phyloP scores from a whole-genome alignment of 2,797 vertebrate species.

The Sitta carolinensis region DNA sequence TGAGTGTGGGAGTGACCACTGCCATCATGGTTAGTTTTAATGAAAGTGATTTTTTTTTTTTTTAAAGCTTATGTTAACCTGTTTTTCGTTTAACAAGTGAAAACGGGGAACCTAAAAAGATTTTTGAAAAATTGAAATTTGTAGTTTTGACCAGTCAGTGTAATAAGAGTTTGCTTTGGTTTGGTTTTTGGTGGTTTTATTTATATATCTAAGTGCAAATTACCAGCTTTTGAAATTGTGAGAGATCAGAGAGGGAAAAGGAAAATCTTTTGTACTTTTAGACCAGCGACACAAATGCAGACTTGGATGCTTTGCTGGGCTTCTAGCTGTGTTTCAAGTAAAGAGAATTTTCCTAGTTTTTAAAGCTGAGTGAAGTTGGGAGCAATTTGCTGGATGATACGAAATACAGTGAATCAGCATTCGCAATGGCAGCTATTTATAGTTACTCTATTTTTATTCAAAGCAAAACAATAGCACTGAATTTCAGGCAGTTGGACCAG shows the following conservation, averaged over 20 bases:
- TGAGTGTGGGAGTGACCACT: not conserved
- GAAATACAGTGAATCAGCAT: constrained; percentile 54
- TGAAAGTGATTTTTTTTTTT: not conserved
- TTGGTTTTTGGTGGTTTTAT: not conserved
- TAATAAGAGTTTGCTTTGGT: not conserved
- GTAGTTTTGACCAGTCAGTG: not conserved
- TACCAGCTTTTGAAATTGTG: not conserved
- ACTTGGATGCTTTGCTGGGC: not conserved
- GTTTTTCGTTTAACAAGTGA: not conserved
- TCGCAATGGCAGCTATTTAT: constrained; percentile 17
- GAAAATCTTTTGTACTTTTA: not conserved
- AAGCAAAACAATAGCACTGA: constrained; percentile 48
- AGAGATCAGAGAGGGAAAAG: not conserved
- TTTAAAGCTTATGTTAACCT: not conserved
- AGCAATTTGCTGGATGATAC: constrained; percentile 13
- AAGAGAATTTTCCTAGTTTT: not conserved
- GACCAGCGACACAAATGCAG: accelerated
- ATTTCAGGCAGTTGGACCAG: constrained; percentile 42
- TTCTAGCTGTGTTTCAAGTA: not conserved
- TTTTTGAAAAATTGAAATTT: not conserved
- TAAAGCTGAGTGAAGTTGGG: not conserved
- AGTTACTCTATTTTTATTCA: constrained; percentile 49
- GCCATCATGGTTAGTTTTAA: not conserved
- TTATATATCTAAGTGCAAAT: not conserved
- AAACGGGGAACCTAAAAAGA: not conserved